Conservation (phyloP, 2,113 vertebrate genomes). For the Clarias macrocephalus region DNA sequence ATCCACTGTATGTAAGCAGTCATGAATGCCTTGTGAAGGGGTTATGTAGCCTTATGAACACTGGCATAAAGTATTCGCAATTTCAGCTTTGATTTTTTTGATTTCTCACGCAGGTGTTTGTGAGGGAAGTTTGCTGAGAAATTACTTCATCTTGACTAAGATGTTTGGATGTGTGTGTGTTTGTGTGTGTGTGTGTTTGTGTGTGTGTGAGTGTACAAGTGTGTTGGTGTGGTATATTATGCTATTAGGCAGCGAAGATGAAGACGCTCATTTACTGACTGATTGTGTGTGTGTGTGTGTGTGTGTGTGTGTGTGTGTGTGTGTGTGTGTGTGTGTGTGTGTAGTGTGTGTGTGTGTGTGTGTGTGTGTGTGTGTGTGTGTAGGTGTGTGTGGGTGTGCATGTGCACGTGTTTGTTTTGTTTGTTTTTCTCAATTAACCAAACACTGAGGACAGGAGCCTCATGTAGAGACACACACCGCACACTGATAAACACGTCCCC, state of each 20-base stretch:
- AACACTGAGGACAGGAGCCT: slow-evolving; percentile 12
- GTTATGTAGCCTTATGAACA: not conserved
- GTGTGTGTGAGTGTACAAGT: not conserved
- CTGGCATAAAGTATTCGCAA: not conserved
- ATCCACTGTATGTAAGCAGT: not conserved
- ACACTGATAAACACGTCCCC: slow-evolving; percentile 23
- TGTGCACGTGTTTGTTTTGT: not conserved
- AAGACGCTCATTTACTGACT: not conserved
- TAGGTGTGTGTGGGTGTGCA: not conserved
- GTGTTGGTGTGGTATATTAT: not conserved
- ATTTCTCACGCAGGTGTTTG: not conserved
- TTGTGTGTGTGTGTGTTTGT: not conserved
- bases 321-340: not conserved
- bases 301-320: slow-evolving; percentile 2
- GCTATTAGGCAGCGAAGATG: not conserved
- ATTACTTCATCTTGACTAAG: not conserved
- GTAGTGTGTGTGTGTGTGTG: not conserved
- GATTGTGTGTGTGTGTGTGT: not conserved
- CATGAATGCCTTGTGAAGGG: not conserved
- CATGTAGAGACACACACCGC: not conserved
- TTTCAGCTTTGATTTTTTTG: not conserved
- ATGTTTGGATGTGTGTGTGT: not conserved
- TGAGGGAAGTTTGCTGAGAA: not conserved
- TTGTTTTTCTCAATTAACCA: slow-evolving; percentile 22
- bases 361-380: not conserved